Conservation (phyloP, 2,797 vertebrate species). For the Hirundo rustica region DNA sequence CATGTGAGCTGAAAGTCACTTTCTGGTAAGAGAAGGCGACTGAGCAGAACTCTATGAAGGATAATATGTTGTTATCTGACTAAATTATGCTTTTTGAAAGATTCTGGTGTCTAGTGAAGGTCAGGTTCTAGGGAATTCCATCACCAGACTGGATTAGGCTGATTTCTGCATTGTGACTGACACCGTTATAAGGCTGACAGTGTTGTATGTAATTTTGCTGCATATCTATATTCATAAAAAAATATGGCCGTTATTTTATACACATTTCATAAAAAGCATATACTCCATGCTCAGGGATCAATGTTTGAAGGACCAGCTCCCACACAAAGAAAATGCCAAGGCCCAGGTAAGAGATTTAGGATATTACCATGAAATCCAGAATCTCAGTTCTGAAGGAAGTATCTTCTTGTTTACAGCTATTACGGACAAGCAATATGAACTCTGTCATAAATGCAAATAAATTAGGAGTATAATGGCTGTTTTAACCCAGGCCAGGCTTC, state of each 20-base stretch:
- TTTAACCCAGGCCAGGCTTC: neutral
- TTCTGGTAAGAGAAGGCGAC: neutral
- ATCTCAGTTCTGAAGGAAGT: neutral
- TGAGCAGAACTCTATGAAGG: neutral
- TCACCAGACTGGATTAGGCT: neutral
- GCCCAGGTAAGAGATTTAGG: neutral
- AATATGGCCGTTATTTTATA: neutral
- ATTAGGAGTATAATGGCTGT: neutral
- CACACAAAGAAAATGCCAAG: neutral
- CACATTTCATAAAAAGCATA: neutral
- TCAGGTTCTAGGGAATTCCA: neutral
- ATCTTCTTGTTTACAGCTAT: neutral
- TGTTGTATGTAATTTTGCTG: neutral
- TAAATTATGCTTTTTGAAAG: neutral
- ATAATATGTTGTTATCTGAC: neutral
- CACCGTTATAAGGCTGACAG: neutral
- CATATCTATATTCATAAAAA: neutral
- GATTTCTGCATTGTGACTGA: neutral
- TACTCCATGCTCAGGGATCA: rapidly evolving
- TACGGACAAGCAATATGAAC: neutral
- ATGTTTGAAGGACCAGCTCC: neutral
- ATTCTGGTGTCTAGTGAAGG: neutral
- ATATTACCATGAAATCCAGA: neutral
- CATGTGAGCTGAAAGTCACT: neutral
- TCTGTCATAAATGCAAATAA: neutral